Evolutionary conservation across 2,113 vertebrate species (phyloP), one percentile per base, ranked within the genome.

Genomic region (Elachura formosa): DNA sequence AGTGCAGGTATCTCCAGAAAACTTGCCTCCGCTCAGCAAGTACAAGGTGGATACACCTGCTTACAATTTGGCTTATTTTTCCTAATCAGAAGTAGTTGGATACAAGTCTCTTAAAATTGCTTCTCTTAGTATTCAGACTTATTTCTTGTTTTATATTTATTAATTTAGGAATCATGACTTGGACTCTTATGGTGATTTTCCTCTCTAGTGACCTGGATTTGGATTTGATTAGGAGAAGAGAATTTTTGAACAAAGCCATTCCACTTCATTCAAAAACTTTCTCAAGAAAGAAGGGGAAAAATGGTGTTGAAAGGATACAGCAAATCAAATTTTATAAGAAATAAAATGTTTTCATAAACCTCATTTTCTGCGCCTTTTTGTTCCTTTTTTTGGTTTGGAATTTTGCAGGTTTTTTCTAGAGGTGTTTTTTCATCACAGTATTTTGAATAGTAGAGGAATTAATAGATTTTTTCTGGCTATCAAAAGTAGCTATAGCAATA

Each of bases 381-480:
- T 22, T 63, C 6, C 3, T 48, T 16, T 31, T 12, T 36, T 26
- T 15, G 26, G 10, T 28, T 64, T 64, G 41, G 24, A 31, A 16
- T 26, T 59, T 52, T 6, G 10, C 36, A 24, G 0, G 0, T 5
- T 63, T 78, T 59, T 63, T 72, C n/a, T 5, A 62, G 11, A 71
- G 8, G 1, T 86, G 7, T 0, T 46, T 64, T 93, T 86, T 84
- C n/a, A 59, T 87, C 24, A 21, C 28, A 54, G 23, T 43, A 69
- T 77, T 49, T 5, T 17, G 19, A 95, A 77, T n/a, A 24, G 31
- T 43, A 81, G 63, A 72, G 72, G 25, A 87, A 84, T 63, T 1
- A 64, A 61, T 84, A 29, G n/a, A 75, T 78, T 95, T 63, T 96
- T 84, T 54, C 74, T 91, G 45, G 45, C 56, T 78, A 78, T 94